Percentiles rank a stretch among this genome's conserved stretches.
Conservation (phyloP, 2,888 invertebrate genomes). For the Morpho deidamia region DNA sequence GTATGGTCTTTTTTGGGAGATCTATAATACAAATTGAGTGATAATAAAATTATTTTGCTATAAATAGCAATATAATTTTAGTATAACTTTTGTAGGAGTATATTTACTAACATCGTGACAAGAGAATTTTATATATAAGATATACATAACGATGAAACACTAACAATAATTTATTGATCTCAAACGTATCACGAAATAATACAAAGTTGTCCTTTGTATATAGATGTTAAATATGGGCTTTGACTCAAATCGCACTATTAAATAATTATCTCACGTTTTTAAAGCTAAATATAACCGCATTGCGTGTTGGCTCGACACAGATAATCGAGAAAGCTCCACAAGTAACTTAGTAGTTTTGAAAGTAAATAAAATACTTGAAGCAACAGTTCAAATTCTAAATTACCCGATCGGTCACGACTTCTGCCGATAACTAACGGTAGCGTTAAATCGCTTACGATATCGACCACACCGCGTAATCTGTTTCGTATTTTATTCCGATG, state of each 20-base stretch:
- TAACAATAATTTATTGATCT: too few species aligned
- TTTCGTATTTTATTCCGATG: constrained; percentile 37
- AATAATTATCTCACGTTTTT: background rate
- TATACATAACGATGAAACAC: too few species aligned
- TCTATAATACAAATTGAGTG: too few species aligned
- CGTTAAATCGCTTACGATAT: constrained; percentile 21
- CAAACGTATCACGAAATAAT: too few species aligned
- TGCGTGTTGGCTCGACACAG: constrained; percentile 1
- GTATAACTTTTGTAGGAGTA: too few species aligned
- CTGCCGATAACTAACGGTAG: constrained; percentile 26
- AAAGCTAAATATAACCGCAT: background rate
- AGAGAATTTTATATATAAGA: too few species aligned
- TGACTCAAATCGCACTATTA: background rate
- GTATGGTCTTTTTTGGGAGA: too few species aligned
- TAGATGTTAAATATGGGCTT: too few species aligned
- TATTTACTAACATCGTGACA: too few species aligned
- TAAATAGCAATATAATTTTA: too few species aligned
- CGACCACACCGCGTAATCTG: constrained; percentile 36
- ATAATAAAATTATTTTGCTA: too few species aligned
- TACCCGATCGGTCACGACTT: constrained; percentile 53
- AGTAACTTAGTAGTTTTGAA: constrained; percentile 8
- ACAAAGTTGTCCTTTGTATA: too few species aligned
- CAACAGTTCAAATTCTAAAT: constrained; percentile 32
- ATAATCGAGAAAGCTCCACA: background rate
- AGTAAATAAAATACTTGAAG: constrained; percentile 19